These are phyloP conservation scores for Cryptotermes secundus DNA, from an alignment of 1,140 invertebrate species.

Conservation along the genomic window DNA sequence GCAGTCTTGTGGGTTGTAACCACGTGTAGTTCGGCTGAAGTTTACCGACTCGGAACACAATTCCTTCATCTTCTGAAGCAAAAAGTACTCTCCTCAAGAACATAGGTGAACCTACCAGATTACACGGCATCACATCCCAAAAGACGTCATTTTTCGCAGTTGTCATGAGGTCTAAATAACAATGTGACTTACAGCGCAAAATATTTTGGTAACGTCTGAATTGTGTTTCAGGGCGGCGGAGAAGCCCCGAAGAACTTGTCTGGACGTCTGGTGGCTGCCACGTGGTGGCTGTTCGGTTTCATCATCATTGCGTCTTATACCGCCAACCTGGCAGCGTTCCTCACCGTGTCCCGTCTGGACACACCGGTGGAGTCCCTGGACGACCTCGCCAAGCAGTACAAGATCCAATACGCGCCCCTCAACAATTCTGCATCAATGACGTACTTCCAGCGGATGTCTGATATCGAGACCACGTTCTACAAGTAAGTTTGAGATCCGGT, in stretches of 20 bases:
- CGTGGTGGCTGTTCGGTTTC: constrained; percentile 98
- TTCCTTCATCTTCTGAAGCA: too few relatives aligned
- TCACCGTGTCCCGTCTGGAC: constrained; percentile 90
- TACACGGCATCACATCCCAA: too few relatives aligned
- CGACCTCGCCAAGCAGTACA: constrained; percentile 91
- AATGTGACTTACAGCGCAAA: too few relatives aligned
- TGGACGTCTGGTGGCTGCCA: constrained; percentile 88
- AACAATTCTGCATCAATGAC: constrained; percentile 83
- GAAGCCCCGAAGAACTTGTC: constrained; percentile 95
- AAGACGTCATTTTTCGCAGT: too few relatives aligned
- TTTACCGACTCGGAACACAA: too few relatives aligned
- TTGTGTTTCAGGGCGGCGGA: constrained; percentile 69
- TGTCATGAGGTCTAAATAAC: too few relatives aligned
- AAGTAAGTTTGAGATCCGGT: constrained; percentile 63
- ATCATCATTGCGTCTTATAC: constrained; percentile 99
- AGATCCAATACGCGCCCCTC: constrained; percentile 89
- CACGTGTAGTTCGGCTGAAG: too few relatives aligned
- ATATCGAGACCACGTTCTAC: constrained; percentile 93
- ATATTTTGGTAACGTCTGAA: too few relatives aligned
- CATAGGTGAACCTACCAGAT: too few relatives aligned
- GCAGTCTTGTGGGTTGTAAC: too few relatives aligned
- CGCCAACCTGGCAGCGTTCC: constrained; percentile 92
- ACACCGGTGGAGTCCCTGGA: constrained; percentile 90
- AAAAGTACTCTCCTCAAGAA: too few relatives aligned
- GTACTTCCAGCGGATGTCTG: constrained; percentile 94